Evolutionary conservation across 2,888 invertebrate species (phyloP), one percentile per base, ranked within the genome.

Genomic region (Drosophila formosana): DNA sequence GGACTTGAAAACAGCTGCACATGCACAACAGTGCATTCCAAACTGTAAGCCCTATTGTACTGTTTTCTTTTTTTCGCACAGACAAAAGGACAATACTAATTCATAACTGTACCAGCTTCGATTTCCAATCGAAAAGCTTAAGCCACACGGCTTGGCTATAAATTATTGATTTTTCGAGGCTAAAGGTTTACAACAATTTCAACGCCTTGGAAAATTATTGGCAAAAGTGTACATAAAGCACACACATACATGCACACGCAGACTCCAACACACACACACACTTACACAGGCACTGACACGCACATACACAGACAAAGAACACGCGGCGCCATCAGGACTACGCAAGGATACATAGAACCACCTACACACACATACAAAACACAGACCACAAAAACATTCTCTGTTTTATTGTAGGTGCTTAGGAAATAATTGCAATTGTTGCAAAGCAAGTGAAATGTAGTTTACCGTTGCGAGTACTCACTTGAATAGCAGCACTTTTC

Each of bases 251-350:
- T 45, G 28, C 37, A 45, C 45, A 77, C 51, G 45, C 55, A 74
- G 57, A 53, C 66, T 67, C 72, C 53, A 62, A 58, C 57, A 46
- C 41, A 69, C 55, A n/a, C 9, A 28, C 50, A 47, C 37, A 64
- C 34, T 57, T n/a, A 11, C 34, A 34, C 11, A 30, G 4, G 7
- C 30, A 30, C n/a, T 4, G n/a, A n/a, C n/a, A 34, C 25, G 43
- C 23, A 60, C 72, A 87, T 67, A 70, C 70, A 63, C 56, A 52
- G 34, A 49, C 55, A 56, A 78, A 76, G 72, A 82, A 82, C 89
- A 89, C 87, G 85, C 89, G 85, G 85, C 85, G 85, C 89, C 85
- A 88, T 75, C 65, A 85, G 89, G 85, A 89, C 89, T 88, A 63
- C 64, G 58, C 67, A 68, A 89, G 83, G 83, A 83, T 83, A 83